These are phyloP conservation scores for Esox masquinongy DNA, from an alignment of 2,797 vertebrate genomes.

Conservation along the genomic window DNA sequence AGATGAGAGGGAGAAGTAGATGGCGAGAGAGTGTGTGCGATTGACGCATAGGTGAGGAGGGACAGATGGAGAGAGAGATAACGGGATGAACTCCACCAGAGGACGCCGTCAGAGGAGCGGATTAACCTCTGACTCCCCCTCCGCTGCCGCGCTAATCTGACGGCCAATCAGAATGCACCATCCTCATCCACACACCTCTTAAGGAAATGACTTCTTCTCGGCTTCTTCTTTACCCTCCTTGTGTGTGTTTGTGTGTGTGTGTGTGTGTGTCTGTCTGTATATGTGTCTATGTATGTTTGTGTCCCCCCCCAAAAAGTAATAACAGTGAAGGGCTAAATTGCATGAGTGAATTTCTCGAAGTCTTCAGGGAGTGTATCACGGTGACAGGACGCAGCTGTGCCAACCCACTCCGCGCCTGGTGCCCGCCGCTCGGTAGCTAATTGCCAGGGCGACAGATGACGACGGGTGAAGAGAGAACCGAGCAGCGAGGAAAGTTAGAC, in stretches of 20 bases:
- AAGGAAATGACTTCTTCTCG: constrained; percentile 67
- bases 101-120: constrained; percentile 37
- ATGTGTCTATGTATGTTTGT: not conserved
- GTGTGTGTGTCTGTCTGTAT: not conserved
- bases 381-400: constrained; percentile 71
- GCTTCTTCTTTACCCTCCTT: not conserved
- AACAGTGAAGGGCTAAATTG: constrained; percentile 67
- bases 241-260: constrained; percentile 1
- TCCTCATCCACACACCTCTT: constrained; percentile 60
- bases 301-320: constrained; percentile 55
- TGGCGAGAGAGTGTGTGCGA: not conserved
- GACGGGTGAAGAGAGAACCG: constrained; percentile 29
- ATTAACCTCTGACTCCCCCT: constrained; percentile 70
- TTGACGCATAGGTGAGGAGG: not conserved
- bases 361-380: constrained; percentile 66
- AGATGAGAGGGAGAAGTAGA: constrained; percentile 25
- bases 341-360: constrained; percentile 65
- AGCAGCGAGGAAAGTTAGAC: constrained; percentile 5
- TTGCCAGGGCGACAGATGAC: constrained; percentile 58
- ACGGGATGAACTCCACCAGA: constrained; percentile 28
- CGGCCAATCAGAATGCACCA: constrained; percentile 60
- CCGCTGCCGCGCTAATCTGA: constrained; percentile 58
- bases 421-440: constrained; percentile 54
- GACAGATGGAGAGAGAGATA: constrained; percentile 26
- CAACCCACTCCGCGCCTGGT: constrained; percentile 22